Base-by-base conservation (phyloP, 1,140 invertebrate genomes). In the Sipha flava region DNA sequence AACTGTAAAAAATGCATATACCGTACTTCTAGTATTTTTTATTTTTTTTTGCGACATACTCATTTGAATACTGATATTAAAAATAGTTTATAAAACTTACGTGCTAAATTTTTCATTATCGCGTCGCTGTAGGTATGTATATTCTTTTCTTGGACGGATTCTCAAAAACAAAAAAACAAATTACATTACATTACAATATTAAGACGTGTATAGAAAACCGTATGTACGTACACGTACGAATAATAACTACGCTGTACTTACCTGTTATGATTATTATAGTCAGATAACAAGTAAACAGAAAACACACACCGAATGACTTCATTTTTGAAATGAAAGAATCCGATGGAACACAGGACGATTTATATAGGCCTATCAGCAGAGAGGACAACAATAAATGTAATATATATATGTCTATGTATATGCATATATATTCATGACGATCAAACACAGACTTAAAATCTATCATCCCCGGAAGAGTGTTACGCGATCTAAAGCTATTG, bases 301-400 rank as follows among this genome's bases (percentile, higher is more conserved):
- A 77, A 57, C 73, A 59, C 34, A 59, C 49, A 26, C 73, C 34
- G 37, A 43, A 54, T 23, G 73, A 16, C 52, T 77, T 59, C 73
- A 77, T 77, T 59, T 77, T 57, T 57, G 5, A 43, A 77, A 77
- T 57, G 52, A 29, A 43, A 34, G 16, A 21, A 34, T 70, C 26
- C 16, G 4, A 9, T n/a, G 10, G 16, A 9, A 18, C 2, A 9
- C 23, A 12, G 7, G 1, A 16, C 23, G 7, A 70, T 70, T 70
- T 70, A 70, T n/a, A n/a, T 70, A 70, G 43, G 23, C 10, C 18
- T 70, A 29, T 10, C 26, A n/a, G 26, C 10, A 26, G 34, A 29
- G 23, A 34, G 0, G 2, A 43, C n/a, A n/a, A n/a, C n/a, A n/a
- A n/a, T n/a, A 18, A 23, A 43, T 23, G 16, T 23, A 66, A 66